Evolutionary conservation across 2,888 invertebrate species (phyloP).

Genomic region (Caenorhabditis doughertyi): DNA sequence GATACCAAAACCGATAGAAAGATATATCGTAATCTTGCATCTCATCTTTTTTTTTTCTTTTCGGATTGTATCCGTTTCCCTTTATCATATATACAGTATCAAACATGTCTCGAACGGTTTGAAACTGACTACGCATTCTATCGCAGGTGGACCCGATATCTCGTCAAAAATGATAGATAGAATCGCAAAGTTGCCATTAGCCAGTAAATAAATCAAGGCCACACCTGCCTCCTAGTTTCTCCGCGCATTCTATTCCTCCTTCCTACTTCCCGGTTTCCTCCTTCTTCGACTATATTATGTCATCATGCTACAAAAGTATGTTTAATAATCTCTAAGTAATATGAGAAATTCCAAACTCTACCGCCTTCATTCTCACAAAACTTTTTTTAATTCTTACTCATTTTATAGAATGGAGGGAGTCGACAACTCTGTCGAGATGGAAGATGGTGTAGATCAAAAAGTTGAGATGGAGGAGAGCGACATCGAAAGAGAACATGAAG

Average conservation of each 20-base stretch:
- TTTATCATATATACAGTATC: constrained; percentile 19
- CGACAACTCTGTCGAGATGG: not conserved
- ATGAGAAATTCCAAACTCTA: not conserved
- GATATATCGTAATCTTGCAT: constrained; percentile 22
- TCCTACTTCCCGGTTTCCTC: not conserved
- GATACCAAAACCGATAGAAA: not conserved
- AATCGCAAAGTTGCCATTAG: constrained; percentile 44
- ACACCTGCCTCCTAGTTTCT: constrained; percentile 4
- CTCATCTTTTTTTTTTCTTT: constrained; percentile 14
- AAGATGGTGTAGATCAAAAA: not conserved
- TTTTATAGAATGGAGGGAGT: too few species aligned
- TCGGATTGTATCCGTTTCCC: not conserved
- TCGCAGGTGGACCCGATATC: not conserved
- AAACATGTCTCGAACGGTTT: constrained; percentile 39
- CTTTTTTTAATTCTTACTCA: too few species aligned
- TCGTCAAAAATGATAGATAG: constrained; percentile 52
- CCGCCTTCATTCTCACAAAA: not conserved
- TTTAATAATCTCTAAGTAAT: not conserved
- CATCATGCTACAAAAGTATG: constrained; percentile 1
- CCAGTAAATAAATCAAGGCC: constrained; percentile 58
- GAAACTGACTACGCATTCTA: constrained; percentile 24
- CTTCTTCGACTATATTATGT: constrained; percentile 9
- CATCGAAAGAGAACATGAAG: not conserved
- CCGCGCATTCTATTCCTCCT: constrained; percentile 15
- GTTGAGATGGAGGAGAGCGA: not conserved